Evolutionary conservation across 1,140 invertebrate species (phyloP).

Genomic region (Zaprionus gabonicus): DNA sequence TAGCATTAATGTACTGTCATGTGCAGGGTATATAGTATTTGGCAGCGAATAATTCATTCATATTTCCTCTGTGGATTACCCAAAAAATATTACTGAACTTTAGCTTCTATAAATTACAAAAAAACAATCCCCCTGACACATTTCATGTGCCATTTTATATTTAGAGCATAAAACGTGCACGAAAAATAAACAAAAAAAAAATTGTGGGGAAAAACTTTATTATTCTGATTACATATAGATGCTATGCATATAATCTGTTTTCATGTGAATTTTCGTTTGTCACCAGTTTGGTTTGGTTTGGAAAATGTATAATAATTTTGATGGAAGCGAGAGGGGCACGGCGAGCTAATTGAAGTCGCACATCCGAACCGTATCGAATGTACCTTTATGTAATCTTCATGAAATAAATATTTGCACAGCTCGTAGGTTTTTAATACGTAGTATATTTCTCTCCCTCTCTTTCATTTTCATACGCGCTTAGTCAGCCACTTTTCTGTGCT

Average conservation of each 20-base stretch:
- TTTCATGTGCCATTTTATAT: slow-evolving; percentile 31
- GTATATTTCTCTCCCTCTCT: background rate
- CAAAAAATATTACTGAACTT: background rate
- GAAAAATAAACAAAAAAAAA: background rate
- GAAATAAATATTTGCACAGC: slow-evolving; percentile 40
- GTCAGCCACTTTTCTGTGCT: background rate
- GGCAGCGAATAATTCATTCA: background rate
- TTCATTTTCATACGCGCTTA: slow-evolving; percentile 12
- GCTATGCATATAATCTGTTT: slow-evolving; percentile 31
- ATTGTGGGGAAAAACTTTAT: slow-evolving; percentile 33
- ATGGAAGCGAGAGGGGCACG: too few species aligned
- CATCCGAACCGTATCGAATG: slow-evolving; percentile 40
- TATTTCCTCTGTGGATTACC: background rate
- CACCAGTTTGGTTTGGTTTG: slow-evolving; percentile 45
- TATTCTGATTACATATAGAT: slow-evolving; percentile 19
- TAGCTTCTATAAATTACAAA: slow-evolving; percentile 2
- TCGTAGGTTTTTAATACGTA: slow-evolving; percentile 17
- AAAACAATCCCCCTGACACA: slow-evolving; percentile 11
- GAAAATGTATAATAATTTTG: slow-evolving; percentile 48
- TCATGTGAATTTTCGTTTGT: slow-evolving; percentile 34
- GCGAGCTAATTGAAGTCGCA: slow-evolving; percentile 43
- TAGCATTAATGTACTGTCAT: background rate
- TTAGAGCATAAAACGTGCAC: slow-evolving; percentile 16
- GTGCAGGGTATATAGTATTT: too few species aligned
- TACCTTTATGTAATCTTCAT: slow-evolving; percentile 39